Conservation (phyloP, 1,140 invertebrate species). For the Drusus annulatus region DNA sequence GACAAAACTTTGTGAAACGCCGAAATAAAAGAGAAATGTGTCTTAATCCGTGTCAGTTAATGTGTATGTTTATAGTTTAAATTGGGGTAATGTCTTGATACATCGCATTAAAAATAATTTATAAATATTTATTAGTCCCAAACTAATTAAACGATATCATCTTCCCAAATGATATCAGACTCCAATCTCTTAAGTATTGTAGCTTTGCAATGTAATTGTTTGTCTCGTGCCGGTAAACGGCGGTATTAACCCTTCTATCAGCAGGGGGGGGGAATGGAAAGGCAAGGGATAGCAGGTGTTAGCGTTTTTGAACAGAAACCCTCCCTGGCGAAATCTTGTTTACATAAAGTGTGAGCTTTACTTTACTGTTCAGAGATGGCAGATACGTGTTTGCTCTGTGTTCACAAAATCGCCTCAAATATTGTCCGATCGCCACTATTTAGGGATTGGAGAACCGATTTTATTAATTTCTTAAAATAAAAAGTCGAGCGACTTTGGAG, state of each 20-base stretch:
- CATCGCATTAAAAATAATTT: too few species aligned
- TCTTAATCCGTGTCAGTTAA: too few species aligned
- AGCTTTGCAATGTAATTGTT: slow-evolving; percentile 27
- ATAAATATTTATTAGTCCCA: too few species aligned
- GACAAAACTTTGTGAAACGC: too few species aligned
- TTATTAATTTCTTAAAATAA: too few species aligned
- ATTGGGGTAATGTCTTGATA: too few species aligned
- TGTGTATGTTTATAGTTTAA: too few species aligned
- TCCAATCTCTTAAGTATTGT: slow-evolving; percentile 10
- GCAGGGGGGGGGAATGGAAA: background rate
- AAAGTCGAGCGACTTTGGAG: too few species aligned
- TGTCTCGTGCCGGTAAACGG: background rate
- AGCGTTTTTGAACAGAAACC: slow-evolving; percentile 28
- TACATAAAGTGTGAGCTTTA: slow-evolving; percentile 29
- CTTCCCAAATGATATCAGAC: slow-evolving; percentile 14
- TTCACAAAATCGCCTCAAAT: background rate
- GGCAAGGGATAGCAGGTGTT: slow-evolving; percentile 26
- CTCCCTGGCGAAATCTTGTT: slow-evolving; percentile 3
- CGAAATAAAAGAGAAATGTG: too few species aligned
- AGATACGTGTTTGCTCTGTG: slow-evolving; percentile 7
- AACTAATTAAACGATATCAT: slow-evolving; percentile 16
- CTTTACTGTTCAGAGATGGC: slow-evolving; percentile 21
- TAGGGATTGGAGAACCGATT: too few species aligned
- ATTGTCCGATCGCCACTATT: too few species aligned
- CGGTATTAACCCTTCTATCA: slow-evolving; percentile 5